Evolutionary conservation across 2,888 invertebrate genomes (phyloP), one percentile per base, ranked within the genome.

Genomic region (Cyaniris semiargus): DNA sequence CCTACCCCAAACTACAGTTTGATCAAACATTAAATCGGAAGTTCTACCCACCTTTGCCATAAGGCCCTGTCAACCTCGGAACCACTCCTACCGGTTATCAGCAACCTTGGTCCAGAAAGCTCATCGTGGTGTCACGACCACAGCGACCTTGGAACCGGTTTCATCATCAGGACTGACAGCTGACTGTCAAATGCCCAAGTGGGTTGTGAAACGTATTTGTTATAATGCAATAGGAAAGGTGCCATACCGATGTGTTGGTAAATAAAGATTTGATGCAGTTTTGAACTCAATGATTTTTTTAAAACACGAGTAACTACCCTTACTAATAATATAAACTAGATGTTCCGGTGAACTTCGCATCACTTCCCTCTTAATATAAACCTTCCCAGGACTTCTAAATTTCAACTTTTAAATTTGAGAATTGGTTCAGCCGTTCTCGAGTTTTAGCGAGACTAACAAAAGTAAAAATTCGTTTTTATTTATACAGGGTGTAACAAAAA

Each of bases 111-210:
- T 75, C 44, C 66, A 76, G 27, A 70, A 70, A 23, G 31, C 21
- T 38, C 76, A 34, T 58, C 34, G 34, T 48, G 75, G 80, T 80
- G 81, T 81, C 81, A 82, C 82, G 80, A 79, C 80, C 83, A 82
- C 86, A 86, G 86, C 88, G 88, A 88, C 88, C 88, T 88, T 89
- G 83, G 48, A 5, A 78, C 83, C 82, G 77, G 81, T 81, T 77
- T 70, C 21, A 27, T 48, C 76, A 82, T 81, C 80, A 15, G 48
- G 15, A 44, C 0, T 72, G 72, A 72, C 72, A 72, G 48, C 8
- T 72, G 71, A 71, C 71, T 34, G 38, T 38, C 10, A 27, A 66
- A 66, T 66, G 27, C 10, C 31, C 27, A 4, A 66, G 66, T 60
- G 60, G 60, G 23, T 66, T 66, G 66, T 66, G 66, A 27, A 31